Evolutionary conservation across 2,113 vertebrate genomes (phyloP).

Genomic region (Carlito syrichta): DNA sequence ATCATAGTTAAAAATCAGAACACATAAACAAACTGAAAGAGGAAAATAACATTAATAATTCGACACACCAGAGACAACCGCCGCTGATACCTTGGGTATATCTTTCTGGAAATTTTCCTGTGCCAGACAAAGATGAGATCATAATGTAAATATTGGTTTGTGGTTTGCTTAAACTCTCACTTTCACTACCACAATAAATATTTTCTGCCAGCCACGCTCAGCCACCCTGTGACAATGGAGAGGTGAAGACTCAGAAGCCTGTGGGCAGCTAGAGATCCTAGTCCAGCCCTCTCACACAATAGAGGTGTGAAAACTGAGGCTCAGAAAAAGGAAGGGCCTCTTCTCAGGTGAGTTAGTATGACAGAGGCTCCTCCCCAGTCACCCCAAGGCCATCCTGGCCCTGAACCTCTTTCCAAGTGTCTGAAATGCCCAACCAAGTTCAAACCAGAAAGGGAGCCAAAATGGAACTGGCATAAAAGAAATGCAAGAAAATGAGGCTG

Average conservation of each 20-base stretch:
- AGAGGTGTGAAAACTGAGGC: neutral
- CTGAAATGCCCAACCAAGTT: neutral
- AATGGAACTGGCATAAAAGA: slow-evolving; percentile 15
- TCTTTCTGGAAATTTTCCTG: slow-evolving; percentile 6
- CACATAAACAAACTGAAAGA: slow-evolving; percentile 23
- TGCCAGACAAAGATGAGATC: slow-evolving; percentile 37
- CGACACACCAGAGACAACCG: slow-evolving; percentile 3
- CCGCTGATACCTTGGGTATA: neutral
- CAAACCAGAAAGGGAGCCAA: neutral
- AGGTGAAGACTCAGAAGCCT: neutral
- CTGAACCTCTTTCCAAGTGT: neutral
- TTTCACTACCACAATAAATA: slow-evolving; percentile 2
- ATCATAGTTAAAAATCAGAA: slow-evolving; percentile 36
- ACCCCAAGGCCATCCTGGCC: neutral
- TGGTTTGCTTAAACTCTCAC: neutral
- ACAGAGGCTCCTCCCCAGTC: neutral
- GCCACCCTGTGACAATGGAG: neutral
- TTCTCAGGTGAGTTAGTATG: neutral
- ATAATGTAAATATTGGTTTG: neutral
- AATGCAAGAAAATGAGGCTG: slow-evolving; percentile 11
- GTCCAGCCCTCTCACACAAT: neutral
- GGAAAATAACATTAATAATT: neutral
- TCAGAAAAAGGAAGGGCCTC: neutral
- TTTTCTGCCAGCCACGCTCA: neutral
- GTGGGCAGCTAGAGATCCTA: neutral